These are phyloP conservation scores for Griposia aprilina DNA, from an alignment of 2,888 invertebrate genomes.

Conservation along the genomic window DNA sequence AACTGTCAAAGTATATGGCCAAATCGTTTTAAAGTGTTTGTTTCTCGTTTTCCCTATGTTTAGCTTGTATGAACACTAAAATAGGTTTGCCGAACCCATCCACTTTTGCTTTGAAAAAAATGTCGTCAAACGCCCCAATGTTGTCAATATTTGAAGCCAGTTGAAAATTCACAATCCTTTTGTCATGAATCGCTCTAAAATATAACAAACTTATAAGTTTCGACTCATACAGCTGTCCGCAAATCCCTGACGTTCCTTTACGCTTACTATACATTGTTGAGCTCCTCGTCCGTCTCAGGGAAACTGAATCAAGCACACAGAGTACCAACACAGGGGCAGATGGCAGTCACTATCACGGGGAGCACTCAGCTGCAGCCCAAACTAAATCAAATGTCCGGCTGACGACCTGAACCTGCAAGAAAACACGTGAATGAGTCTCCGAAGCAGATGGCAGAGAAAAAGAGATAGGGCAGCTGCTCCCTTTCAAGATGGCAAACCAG, in stretches of 20 bases:
- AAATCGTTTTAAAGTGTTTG: slow-evolving; percentile 2
- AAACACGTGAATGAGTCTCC: not conserved
- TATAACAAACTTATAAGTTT: slow-evolving; percentile 43
- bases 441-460: not conserved
- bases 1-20: slow-evolving; percentile 30
- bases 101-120: slow-evolving; percentile 47
- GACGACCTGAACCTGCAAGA: slow-evolving; percentile 9
- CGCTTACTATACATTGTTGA: slow-evolving; percentile 43
- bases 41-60: not conserved
- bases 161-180: slow-evolving; percentile 47
- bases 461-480: too few species aligned
- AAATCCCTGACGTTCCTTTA: slow-evolving; percentile 52
- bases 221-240: slow-evolving; percentile 59
- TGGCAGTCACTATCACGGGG: too few species aligned
- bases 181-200: not conserved
- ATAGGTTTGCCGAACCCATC: slow-evolving; percentile 17
- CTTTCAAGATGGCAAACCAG: too few species aligned
- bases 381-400: not conserved
- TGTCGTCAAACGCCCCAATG: slow-evolving; percentile 59
- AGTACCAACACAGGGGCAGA: not conserved
- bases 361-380: not conserved
- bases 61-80: not conserved
- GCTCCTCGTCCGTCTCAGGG: not conserved
- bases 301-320: not conserved
- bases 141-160: slow-evolving; percentile 58